Base-by-base conservation (phyloP, 1,140 invertebrate species). In the Drosophila baimaii region DNA sequence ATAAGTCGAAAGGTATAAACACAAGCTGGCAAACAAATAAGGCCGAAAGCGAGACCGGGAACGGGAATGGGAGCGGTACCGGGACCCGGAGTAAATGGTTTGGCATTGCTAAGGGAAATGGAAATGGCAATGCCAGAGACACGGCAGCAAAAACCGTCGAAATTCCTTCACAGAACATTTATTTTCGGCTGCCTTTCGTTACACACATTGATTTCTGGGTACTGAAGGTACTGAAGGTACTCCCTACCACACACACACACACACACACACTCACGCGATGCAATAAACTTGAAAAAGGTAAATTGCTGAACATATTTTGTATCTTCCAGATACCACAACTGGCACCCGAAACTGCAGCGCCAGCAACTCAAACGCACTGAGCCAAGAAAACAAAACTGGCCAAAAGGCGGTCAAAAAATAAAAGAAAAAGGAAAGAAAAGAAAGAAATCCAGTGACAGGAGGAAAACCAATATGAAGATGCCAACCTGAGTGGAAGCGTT, bases 131-230 rank as follows among this genome's bases (percentile, higher is more conserved):
- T 51, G 39, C 57, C 64, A 59, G 33, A 59, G 70, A 77, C 51
- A 79, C 51, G 70, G 70, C 59, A 80, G 76, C 70, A 79, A 81
- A 82, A 86, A 81, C 75, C 78, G 89, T 90, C 83, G 64, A 90
- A 90, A 90, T 90, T 90, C 88, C 88, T 90, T 90, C 79, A 90
- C 88, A 90, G 89, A 90, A 90, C 88, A 90, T 90, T 90, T 90
- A 90, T 90, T 77, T 90, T 90, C 72, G 78, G 88, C 83, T 82
- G 79, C 68, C 79, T 88, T 89, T 85, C 88, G 89, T 90, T 81
- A 90, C 88, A 90, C 80, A 90, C 85, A 90, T 90, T 90, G 85
- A 90, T 90, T 90, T 90, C 79, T 70, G 70, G 77, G 81, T 63
- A 52, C 35, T 35, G 17, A 52, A 35, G 68, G 35, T 19, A 41